Evolutionary conservation across 2,888 invertebrate species (phyloP).

Genomic region (Drosophila neutralis): DNA sequence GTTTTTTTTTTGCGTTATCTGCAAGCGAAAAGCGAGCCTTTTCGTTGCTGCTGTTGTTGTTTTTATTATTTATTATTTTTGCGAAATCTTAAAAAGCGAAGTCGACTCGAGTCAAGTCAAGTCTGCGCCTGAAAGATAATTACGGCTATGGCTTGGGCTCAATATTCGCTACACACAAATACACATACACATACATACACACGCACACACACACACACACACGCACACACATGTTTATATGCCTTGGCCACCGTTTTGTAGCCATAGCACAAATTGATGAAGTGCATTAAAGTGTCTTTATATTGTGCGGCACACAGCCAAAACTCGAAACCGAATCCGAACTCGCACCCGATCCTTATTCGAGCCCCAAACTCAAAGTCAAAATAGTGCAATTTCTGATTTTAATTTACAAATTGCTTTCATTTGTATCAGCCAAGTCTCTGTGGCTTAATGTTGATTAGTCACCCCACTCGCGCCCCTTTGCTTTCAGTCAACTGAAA

Average conservation of each 20-base stretch:
- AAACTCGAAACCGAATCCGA: conserved; percentile 12
- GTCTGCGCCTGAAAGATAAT: conserved; percentile 69
- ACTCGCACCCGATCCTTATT: background rate
- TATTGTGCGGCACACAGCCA: conserved; percentile 64
- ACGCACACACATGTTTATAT: background rate
- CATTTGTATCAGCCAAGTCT: conserved; percentile 20
- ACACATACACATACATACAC: background rate
- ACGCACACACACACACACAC: conserved; percentile 1
- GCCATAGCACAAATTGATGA: conserved; percentile 71
- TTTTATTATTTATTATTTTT: conserved; percentile 74
- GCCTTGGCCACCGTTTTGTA: conserved; percentile 43
- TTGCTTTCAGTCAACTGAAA: background rate
- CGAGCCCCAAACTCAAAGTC: background rate
- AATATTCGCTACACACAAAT: conserved; percentile 7
- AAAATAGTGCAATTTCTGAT: conserved; percentile 19
- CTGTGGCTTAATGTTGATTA: conserved; percentile 14
- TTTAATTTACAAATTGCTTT: conserved; percentile 48
- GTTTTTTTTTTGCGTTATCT: conserved; percentile 48
- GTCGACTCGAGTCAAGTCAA: conserved; percentile 40
- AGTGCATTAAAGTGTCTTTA: conserved; percentile 82
- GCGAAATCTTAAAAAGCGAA: conserved; percentile 71
- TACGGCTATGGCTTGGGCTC: conserved; percentile 47
- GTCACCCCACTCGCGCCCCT: conserved; percentile 3
- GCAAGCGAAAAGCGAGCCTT: conserved; percentile 37
- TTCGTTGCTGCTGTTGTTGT: conserved; percentile 46